Evolutionary conservation across 1,140 invertebrate species (phyloP).

Genomic region (Zeugodacus cucurbitae): DNA sequence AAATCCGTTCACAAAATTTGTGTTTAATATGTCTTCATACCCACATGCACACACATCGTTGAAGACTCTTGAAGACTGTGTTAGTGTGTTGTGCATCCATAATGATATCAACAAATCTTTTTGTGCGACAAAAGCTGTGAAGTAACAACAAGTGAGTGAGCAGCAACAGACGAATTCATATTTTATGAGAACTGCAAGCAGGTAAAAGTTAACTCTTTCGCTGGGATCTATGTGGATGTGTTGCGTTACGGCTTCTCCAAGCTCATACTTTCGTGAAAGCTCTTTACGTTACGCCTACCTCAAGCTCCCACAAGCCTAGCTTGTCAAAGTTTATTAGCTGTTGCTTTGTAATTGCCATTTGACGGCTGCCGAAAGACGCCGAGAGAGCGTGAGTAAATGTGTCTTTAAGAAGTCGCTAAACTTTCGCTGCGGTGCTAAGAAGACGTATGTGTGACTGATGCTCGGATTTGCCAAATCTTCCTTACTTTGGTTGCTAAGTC

Average conservation of each 20-base stretch:
- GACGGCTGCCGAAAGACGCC: background rate
- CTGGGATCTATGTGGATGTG: background rate
- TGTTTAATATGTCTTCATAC: background rate
- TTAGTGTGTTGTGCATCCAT: background rate
- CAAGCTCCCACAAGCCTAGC: background rate
- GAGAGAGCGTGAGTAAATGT: background rate
- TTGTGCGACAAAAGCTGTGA: background rate
- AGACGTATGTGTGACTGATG: background rate
- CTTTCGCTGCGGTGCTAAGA: background rate
- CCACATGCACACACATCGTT: background rate
- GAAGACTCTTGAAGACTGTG: background rate
- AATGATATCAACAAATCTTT: background rate
- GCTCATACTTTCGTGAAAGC: background rate
- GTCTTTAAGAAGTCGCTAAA: background rate
- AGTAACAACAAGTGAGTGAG: background rate
- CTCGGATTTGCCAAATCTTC: background rate
- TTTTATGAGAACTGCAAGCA: constrained; percentile 2
- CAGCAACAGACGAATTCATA: background rate
- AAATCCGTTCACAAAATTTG: background rate
- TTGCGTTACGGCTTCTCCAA: background rate
- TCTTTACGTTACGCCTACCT: background rate
- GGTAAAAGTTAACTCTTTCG: background rate
- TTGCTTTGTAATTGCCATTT: background rate
- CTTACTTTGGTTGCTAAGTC: background rate
- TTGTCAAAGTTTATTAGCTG: background rate